These are phyloP conservation scores for Bolborhynchus lineola DNA, from an alignment of 2,113 vertebrate genomes.

Conservation along the genomic window DNA sequence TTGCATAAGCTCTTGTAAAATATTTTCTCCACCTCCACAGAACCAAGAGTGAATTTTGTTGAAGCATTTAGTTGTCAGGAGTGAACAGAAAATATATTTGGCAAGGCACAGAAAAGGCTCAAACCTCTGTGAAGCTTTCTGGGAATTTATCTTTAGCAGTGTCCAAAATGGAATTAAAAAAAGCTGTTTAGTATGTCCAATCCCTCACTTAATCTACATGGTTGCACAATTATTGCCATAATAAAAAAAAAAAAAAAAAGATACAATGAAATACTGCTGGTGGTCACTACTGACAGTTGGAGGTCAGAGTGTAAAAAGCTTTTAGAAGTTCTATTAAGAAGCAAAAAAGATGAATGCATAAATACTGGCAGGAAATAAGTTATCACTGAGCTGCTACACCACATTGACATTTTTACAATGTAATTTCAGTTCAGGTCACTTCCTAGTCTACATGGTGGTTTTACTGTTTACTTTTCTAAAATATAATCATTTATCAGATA, in stretches of 20 bases:
- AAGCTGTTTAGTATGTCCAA: not conserved
- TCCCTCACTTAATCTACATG: not conserved
- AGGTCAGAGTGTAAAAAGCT: not conserved
- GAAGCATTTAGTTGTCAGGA: conserved; percentile 45
- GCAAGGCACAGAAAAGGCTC: conserved; percentile 14
- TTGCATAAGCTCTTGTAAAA: conserved; percentile 25
- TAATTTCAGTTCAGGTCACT: conserved; percentile 12
- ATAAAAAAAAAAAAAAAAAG: not conserved
- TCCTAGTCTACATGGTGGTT: not conserved
- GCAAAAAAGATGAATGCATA: not conserved
- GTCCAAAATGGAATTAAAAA: conserved; percentile 27
- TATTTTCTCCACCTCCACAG: not conserved
- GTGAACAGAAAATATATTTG: conserved; percentile 40
- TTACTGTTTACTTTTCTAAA: conserved; percentile 33
- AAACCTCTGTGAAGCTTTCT: conserved; percentile 15
- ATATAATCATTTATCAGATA: conserved; percentile 28
- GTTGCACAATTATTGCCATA: conserved; percentile 11
- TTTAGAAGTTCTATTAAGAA: not conserved
- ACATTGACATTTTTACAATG: not conserved
- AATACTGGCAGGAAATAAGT: not conserved
- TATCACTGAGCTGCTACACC: not conserved
- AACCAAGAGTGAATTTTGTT: conserved; percentile 55
- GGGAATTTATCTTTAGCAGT: not conserved
- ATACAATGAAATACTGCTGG: not conserved
- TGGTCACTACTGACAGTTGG: not conserved